Evolutionary conservation across 2,797 vertebrate genomes (phyloP).

Genomic region (Pitangus sulphuratus): DNA sequence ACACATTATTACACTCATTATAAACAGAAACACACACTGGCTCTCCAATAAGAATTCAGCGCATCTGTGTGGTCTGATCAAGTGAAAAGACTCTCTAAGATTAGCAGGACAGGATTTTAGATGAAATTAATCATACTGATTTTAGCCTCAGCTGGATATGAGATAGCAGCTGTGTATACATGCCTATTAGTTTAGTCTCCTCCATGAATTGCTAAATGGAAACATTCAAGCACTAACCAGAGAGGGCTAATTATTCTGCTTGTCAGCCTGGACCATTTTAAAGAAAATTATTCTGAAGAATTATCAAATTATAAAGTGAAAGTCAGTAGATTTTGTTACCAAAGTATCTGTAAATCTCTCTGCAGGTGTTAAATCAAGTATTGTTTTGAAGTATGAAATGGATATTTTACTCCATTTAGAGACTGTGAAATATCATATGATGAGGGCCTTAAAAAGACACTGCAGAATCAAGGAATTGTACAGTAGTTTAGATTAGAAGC

Average conservation of each 20-base stretch:
- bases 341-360: constrained; percentile 4
- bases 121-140: constrained; percentile 57
- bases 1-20: constrained; percentile 34
- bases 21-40: constrained; percentile 54
- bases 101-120: constrained; percentile 41
- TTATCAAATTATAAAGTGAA: not conserved
- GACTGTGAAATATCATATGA: not conserved
- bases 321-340: constrained; percentile 3
- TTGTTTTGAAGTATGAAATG: constrained; percentile 13
- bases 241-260: constrained; percentile 33
- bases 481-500: not conserved
- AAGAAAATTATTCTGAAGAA: constrained; percentile 14
- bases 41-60: constrained; percentile 62
- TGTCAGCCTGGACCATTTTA: not conserved
- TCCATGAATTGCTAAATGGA: constrained; percentile 14
- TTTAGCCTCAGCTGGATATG: constrained; percentile 44
- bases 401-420: not conserved
- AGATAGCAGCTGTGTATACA: constrained; percentile 49
- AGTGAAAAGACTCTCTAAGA: constrained; percentile 23
- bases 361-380: not conserved
- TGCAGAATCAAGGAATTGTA: not conserved
- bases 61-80: constrained; percentile 34
- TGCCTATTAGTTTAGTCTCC: constrained; percentile 54
- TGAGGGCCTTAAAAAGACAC: not conserved
- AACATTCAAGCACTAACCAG: not conserved